Evolutionary conservation across 2,797 vertebrate genomes (phyloP), one percentile per base, ranked within the genome.

Genomic region (Phrynocephalus guinanensis): DNA sequence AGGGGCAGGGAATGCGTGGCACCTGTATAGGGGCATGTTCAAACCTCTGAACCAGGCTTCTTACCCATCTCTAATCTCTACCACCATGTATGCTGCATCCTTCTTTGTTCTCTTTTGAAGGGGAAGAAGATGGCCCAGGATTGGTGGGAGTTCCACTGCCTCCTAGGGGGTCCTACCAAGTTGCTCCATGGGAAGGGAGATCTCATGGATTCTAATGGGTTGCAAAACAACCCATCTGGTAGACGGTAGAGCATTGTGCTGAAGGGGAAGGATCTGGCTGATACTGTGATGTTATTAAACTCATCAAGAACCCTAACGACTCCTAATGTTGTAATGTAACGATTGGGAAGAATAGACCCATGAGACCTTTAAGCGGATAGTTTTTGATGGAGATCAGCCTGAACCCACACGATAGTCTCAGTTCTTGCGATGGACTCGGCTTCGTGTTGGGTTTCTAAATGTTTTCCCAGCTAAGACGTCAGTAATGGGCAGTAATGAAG

Each of bases 401-500:
- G 8, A 79, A 63, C 66, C 1, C 5, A 0, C 5, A 11, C 22
- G 50, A 84, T 52, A n/a, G 6, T 6, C 87, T 85, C 7, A 26
- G 3, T 88, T 81, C 33, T 9, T 60, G 60, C 24, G 0, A 1
- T 4, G 67, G 88, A n/a, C 22, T 24, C 63, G 5, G 26, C 11
- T 4, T 6, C 13, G 83, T 3, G 50, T 77, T 2, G 0, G 66
- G 8, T 30, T 22, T 15, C n/a, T n/a, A 30, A 84, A 3, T 66
- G 22, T 73, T 82, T 13, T 71, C n/a, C 76, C 30, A 8, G 78
- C 72, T 83, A 81, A 52, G 38, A 56, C 72, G 11, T 38, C 30
- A 44, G 38, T 89, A 72, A 82, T 67, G 77, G 38, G 18, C 66
- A 18, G 20, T 79, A 71, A 52, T 80, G 3, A 71, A 83, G 87